Conservation (phyloP, 2,888 invertebrate species). For the Epinotia ramella region DNA sequence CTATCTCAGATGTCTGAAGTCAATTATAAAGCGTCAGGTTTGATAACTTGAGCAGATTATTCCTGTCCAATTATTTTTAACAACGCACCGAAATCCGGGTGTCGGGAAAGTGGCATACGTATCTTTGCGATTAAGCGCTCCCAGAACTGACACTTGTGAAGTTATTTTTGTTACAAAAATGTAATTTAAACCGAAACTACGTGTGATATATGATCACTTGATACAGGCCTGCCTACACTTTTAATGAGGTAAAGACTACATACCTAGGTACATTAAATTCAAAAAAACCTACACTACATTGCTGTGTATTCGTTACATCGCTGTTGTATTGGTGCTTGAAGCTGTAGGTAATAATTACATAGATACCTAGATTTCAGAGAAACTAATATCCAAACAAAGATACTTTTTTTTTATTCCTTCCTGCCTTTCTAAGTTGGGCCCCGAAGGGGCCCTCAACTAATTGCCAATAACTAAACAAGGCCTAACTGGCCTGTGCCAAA, state of each 20-base stretch:
- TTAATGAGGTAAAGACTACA: not conserved
- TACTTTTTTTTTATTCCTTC: too few relatives aligned
- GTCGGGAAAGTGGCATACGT: conserved; percentile 24
- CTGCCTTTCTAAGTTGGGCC: too few relatives aligned
- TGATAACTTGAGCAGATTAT: conserved; percentile 40
- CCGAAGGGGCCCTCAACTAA: too few relatives aligned
- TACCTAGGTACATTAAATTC: too few relatives aligned
- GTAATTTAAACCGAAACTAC: not conserved
- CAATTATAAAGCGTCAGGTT: conserved; percentile 39
- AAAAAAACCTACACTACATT: too few relatives aligned
- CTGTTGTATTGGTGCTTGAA: too few relatives aligned
- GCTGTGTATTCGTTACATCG: too few relatives aligned
- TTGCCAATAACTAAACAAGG: too few relatives aligned
- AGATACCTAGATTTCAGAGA: too few relatives aligned
- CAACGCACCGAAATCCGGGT: conserved; percentile 25
- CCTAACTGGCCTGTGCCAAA: too few relatives aligned
- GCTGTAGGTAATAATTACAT: too few relatives aligned
- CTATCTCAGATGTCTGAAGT: conserved; percentile 15
- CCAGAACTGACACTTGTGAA: conserved; percentile 18
- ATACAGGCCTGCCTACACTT: not conserved
- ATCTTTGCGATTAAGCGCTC: conserved; percentile 19
- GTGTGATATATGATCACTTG: not conserved
- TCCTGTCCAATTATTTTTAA: conserved; percentile 38
- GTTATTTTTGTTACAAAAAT: not conserved
- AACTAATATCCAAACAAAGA: too few relatives aligned